A percentile compares a stretch with the other conserved stretches of the same genome.
These are phyloP conservation scores for Ostrea denselamellosa DNA, from an alignment of 1,140 invertebrate species.

Conservation along the genomic window DNA sequence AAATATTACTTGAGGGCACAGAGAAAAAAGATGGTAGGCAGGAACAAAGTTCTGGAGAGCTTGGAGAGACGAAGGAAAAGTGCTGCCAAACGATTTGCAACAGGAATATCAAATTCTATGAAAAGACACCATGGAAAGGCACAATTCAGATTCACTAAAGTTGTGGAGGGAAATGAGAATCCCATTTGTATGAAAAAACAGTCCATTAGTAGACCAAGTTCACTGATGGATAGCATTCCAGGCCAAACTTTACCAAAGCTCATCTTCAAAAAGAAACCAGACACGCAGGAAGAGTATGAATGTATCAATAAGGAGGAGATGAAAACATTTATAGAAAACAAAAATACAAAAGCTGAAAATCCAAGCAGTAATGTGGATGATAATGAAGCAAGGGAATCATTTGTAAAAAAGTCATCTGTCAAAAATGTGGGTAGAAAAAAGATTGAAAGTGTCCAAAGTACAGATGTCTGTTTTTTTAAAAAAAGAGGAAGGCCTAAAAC, in stretches of 20 bases:
- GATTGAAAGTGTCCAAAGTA: neutral
- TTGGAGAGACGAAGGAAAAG: slow-evolving; percentile 32
- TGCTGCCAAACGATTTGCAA: slow-evolving; percentile 23
- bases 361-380: neutral
- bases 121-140: slow-evolving; percentile 14
- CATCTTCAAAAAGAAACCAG: slow-evolving; percentile 25
- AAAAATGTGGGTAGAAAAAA: neutral
- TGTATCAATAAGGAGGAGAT: neutral
- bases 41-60: slow-evolving; percentile 17
- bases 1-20: slow-evolving; percentile 24
- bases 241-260: slow-evolving; percentile 9
- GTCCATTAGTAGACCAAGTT: neutral
- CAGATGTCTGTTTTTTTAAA: slow-evolving; percentile 1
- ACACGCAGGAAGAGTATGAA: slow-evolving; percentile 3
- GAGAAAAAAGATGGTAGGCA: slow-evolving; percentile 3
- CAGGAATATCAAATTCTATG: neutral
- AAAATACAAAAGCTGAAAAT: neutral
- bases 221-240: neutral
- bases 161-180: neutral
- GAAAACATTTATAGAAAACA: neutral
- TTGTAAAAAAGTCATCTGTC: neutral
- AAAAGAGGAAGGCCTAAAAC: slow-evolving; percentile 1
- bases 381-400: neutral
- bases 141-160: slow-evolving; percentile 15
- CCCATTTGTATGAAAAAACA: neutral